Evolutionary conservation across 2,113 vertebrate genomes (phyloP).

Genomic region (Elephas maximus): DNA sequence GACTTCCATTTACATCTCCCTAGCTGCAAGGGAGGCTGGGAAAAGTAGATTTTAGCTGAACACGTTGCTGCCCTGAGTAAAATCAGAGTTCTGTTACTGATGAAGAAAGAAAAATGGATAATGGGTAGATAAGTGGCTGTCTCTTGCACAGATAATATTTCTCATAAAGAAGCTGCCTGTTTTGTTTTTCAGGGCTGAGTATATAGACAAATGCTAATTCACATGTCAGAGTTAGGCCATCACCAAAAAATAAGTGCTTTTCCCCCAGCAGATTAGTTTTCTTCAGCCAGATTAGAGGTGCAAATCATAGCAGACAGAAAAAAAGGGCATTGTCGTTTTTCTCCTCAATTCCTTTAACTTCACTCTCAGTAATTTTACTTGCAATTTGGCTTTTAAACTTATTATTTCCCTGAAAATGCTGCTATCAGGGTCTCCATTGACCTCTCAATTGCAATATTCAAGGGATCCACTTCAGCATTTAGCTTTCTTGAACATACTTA

Average conservation of each 20-base stretch:
- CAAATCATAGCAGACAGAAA: not conserved
- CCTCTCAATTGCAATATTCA: not conserved
- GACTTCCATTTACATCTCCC: not conserved
- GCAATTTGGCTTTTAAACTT: conserved; percentile 32
- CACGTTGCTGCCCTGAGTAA: not conserved
- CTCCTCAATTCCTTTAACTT: not conserved
- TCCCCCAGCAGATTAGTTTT: not conserved
- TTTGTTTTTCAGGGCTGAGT: not conserved
- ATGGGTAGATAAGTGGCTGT: not conserved
- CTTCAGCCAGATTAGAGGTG: not conserved
- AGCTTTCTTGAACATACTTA: not conserved
- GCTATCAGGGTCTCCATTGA: not conserved
- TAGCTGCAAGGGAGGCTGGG: not conserved
- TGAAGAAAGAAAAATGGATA: not conserved
- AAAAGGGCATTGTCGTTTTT: not conserved
- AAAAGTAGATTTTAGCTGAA: not conserved
- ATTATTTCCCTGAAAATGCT: not conserved
- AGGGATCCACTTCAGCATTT: not conserved
- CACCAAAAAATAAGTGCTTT: conserved; percentile 12
- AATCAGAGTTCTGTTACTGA: not conserved
- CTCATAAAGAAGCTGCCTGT: not conserved
- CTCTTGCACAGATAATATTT: not conserved
- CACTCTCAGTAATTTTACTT: not conserved
- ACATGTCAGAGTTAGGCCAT: not conserved
- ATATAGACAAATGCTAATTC: not conserved